Base-by-base conservation (phyloP, 1,140 invertebrate species). In the Temnothorax longispinosus region DNA sequence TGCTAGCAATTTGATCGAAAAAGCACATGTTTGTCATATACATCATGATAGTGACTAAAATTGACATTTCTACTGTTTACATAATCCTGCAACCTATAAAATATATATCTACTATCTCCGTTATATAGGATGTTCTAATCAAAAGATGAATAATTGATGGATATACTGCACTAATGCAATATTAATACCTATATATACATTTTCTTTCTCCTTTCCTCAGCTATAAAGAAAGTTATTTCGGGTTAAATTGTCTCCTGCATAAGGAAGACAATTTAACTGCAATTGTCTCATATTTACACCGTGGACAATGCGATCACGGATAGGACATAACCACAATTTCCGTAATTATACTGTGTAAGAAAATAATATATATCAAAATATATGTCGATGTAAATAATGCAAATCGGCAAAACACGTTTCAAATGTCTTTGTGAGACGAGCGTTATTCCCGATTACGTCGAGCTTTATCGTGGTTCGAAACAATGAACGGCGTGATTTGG, bases 401-500 rank as follows among this genome's bases (percentile, higher is more conserved):
- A 62, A 76, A 2, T 56, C 35, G n/a, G 2, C n/a, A 15, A 77
- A 77, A 27, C 27, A 6, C 7, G 7, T 41, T 10, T 18, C 6
- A 18, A 52, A 38, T 21, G 0, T 80, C 6, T 75, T 54, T 18
- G 60, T 78, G 65, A 8, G 27, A 27, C 1, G 5, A 1, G 11
- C 47, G n/a, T 18, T 81, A 5, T 27, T 89, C 1, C 0, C 71
- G 7, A 11, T 50, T 18, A 47, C 38, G 8, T 81, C 27, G 18
- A 10, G 0, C 21, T 0, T 27, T 64, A 0, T 27, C 27, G 27
- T 27, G 1, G 27, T 82, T 54, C 10, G 5, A 56, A 71, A 82
- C 41, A 0, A 50, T 69, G 15, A 78, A 87, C 3, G 88, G 85
- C 41, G 38, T 92, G 3, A 92, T 92, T 62, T 92, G 91, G 91